phyloP scores from a whole-genome alignment of 2,113 vertebrate species.

The Petrocephalus zakoni region DNA sequence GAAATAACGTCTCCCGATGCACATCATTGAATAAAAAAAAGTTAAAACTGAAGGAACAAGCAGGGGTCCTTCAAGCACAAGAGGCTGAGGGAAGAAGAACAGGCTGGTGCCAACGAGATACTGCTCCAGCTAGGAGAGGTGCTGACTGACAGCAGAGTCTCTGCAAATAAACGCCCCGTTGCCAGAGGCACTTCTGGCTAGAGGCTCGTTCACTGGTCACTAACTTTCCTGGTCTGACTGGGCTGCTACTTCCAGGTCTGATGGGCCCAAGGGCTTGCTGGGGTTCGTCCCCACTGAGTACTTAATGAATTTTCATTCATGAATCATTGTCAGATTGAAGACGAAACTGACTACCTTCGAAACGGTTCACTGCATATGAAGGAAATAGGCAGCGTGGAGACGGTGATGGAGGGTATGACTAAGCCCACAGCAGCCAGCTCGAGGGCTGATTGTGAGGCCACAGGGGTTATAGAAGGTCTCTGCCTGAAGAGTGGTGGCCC shows the following conservation, averaged over 20 bases:
- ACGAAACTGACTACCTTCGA: neutral
- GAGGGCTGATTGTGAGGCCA: neutral
- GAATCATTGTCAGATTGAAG: neutral
- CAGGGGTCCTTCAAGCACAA: neutral
- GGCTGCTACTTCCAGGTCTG: neutral
- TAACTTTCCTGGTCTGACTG: neutral
- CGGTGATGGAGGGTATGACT: too few species aligned
- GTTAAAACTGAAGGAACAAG: neutral
- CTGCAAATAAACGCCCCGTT: neutral
- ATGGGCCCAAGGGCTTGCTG: neutral
- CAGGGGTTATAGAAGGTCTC: neutral
- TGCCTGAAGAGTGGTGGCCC: neutral
- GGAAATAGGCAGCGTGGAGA: too few species aligned
- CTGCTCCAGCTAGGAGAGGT: neutral
- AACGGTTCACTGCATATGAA: too few species aligned
- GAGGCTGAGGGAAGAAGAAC: neutral
- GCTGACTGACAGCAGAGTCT: neutral
- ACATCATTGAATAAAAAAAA: neutral
- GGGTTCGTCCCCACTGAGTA: neutral
- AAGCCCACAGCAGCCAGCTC: too few species aligned
- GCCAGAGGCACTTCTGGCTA: neutral
- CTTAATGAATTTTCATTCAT: neutral
- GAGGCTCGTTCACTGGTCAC: neutral
- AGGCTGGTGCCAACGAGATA: neutral
- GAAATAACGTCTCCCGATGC: neutral